Evolutionary conservation across 2,797 vertebrate genomes (phyloP).

Genomic region (Octomys mimax): DNA sequence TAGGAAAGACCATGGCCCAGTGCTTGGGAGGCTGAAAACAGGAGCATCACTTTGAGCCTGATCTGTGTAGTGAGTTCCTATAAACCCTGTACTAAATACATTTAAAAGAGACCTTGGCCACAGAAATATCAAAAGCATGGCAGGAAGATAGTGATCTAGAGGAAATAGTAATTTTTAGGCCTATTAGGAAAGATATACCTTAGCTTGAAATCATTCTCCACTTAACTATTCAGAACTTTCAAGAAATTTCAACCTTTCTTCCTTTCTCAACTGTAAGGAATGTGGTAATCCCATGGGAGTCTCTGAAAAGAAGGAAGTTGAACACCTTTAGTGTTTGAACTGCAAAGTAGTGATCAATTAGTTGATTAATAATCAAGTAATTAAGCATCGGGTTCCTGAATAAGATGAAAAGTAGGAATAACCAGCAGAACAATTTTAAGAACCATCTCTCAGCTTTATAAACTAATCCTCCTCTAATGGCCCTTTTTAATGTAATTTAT

Average conservation of each 20-base stretch:
- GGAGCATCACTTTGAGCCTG: too few species aligned
- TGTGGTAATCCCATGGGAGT: slow-evolving; percentile 50
- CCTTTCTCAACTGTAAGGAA: slow-evolving; percentile 61
- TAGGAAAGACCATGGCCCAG: background rate
- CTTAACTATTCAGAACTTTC: background rate
- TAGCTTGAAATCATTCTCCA: slow-evolving; percentile 36
- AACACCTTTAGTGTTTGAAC: slow-evolving; percentile 85
- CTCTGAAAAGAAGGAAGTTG: slow-evolving; percentile 74
- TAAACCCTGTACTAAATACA: too few species aligned
- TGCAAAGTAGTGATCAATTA: slow-evolving; percentile 91
- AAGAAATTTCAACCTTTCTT: slow-evolving; percentile 6
- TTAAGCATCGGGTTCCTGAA: slow-evolving; percentile 90
- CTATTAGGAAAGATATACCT: background rate
- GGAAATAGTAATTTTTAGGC: background rate
- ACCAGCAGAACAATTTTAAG: slow-evolving; percentile 94
- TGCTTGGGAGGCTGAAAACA: too few species aligned
- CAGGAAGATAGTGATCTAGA: background rate
- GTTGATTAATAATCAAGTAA: slow-evolving; percentile 94
- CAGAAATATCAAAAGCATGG: background rate
- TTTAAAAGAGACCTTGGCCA: background rate
- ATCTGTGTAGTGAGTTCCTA: too few species aligned
- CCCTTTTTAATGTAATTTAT: slow-evolving; percentile 98
- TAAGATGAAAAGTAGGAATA: slow-evolving; percentile 93
- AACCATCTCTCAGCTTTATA: slow-evolving; percentile 97
- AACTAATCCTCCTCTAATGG: slow-evolving; percentile 98